These are phyloP conservation scores for Ophion ventricosus DNA, from an alignment of 2,888 invertebrate genomes.

Conservation along the genomic window DNA sequence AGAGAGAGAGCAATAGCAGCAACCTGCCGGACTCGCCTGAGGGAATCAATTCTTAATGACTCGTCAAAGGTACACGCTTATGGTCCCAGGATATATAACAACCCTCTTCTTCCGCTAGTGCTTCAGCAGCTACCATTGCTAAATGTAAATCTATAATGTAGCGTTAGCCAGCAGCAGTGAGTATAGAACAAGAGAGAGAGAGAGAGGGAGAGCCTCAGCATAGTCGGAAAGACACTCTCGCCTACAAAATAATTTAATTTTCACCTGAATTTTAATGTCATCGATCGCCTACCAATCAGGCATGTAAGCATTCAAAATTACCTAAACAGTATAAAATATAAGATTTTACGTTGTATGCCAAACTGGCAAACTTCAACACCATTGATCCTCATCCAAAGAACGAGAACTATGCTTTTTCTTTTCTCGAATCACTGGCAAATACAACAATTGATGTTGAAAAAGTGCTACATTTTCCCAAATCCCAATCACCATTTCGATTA, in stretches of 20 bases:
- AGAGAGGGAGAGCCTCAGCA: conserved; percentile 44
- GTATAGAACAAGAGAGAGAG: conserved; percentile 31
- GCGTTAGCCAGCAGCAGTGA: conserved; percentile 60
- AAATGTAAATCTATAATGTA: conserved; percentile 69
- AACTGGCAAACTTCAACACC: no score
- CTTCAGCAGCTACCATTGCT: conserved; percentile 55
- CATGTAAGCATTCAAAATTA: conserved; percentile 48
- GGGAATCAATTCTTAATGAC: conserved; percentile 70
- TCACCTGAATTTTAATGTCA: conserved; percentile 66
- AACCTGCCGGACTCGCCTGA: conserved; percentile 63
- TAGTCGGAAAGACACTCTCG: conserved; percentile 65
- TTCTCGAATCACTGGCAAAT: background rate
- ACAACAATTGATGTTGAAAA: no score
- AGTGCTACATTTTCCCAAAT: no score
- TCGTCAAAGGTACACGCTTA: conserved; percentile 68
- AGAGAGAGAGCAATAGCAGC: conserved; percentile 33
- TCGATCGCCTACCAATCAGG: conserved; percentile 58
- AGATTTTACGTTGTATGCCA: no score
- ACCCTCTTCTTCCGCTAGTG: conserved; percentile 42
- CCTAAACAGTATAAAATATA: conserved; percentile 39
- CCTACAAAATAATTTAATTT: conserved; percentile 70
- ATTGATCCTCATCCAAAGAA: background rate
- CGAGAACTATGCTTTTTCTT: background rate
- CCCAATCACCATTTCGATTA: no score
- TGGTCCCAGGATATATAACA: conserved; percentile 64